Percentiles rank a stretch among this genome's conserved stretches.
phyloP scores from a whole-genome alignment of 1,140 invertebrate species.

The Coptotermes formosanus region DNA sequence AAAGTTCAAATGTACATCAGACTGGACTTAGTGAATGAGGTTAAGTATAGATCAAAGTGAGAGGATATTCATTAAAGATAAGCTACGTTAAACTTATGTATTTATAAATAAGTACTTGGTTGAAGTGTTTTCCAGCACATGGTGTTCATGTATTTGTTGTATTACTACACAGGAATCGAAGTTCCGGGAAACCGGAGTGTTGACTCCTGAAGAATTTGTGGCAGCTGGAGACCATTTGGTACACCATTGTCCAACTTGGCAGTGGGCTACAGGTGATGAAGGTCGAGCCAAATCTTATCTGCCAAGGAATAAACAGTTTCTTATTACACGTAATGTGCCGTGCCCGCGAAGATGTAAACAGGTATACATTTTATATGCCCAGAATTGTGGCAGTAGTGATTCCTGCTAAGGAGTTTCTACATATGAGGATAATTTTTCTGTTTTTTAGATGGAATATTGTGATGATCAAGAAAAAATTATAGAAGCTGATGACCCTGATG shows the following conservation, averaged over 20 bases:
- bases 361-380: conserved; percentile 50
- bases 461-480: conserved; percentile 86
- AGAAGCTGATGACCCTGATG: conserved; percentile 84
- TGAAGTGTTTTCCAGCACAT: neutral
- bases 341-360: conserved; percentile 92
- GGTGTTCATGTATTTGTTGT: conserved; percentile 34
- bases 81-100: neutral
- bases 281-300: conserved; percentile 82
- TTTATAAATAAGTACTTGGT: neutral
- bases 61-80: neutral
- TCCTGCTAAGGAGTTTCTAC: neutral
- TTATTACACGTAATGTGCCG: conserved; percentile 94
- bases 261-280: conserved; percentile 93
- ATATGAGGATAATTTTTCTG: neutral
- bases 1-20: neutral
- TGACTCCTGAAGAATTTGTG: conserved; percentile 96
- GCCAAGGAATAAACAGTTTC: conserved; percentile 94
- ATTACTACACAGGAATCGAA: conserved; percentile 84
- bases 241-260: conserved; percentile 99
- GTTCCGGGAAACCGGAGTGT: conserved; percentile 95
- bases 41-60: neutral
- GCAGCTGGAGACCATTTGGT: conserved; percentile 97
- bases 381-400: neutral
- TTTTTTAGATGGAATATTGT: conserved; percentile 80
- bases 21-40: neutral